A percentile compares a stretch with the other conserved stretches of the same genome.
Evolutionary conservation across 2,888 invertebrate genomes (phyloP).

Genomic region (Calameuta filiformis): DNA sequence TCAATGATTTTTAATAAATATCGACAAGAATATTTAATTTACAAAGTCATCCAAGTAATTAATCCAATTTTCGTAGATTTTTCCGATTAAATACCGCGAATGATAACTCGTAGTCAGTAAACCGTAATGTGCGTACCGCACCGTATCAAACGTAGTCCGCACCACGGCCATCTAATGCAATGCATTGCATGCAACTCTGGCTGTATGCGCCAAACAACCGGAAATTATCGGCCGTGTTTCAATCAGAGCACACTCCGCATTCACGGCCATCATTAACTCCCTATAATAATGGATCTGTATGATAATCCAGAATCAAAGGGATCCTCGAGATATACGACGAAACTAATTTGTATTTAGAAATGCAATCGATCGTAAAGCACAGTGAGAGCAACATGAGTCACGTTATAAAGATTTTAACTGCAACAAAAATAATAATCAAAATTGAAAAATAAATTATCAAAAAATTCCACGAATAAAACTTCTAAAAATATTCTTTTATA

Average conservation of each 20-base stretch:
- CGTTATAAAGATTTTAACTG: neutral
- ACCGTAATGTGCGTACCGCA: conserved; percentile 31
- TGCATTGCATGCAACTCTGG: conserved; percentile 28
- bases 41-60: too few species aligned
- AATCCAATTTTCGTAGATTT: too few species aligned
- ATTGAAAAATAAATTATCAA: too few species aligned
- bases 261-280: conserved; percentile 45
- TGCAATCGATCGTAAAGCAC: conserved; percentile 23
- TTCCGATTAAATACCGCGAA: too few species aligned
- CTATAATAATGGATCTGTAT: conserved; percentile 44
- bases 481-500: too few species aligned
- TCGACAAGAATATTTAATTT: too few species aligned
- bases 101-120: conserved; percentile 26
- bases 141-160: conserved; percentile 37
- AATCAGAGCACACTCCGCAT: conserved; percentile 44
- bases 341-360: conserved; percentile 13
- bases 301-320: conserved; percentile 43
- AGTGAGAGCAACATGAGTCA: conserved; percentile 20
- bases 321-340: conserved; percentile 3
- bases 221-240: conserved; percentile 54
- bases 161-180: conserved; percentile 39
- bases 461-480: too few species aligned
- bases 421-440: too few species aligned
- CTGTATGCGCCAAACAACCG: conserved; percentile 49
- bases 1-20: conserved; percentile 5